Evolutionary conservation across 2,888 invertebrate genomes (phyloP).

Genomic region (Oxyteleia sp.): DNA sequence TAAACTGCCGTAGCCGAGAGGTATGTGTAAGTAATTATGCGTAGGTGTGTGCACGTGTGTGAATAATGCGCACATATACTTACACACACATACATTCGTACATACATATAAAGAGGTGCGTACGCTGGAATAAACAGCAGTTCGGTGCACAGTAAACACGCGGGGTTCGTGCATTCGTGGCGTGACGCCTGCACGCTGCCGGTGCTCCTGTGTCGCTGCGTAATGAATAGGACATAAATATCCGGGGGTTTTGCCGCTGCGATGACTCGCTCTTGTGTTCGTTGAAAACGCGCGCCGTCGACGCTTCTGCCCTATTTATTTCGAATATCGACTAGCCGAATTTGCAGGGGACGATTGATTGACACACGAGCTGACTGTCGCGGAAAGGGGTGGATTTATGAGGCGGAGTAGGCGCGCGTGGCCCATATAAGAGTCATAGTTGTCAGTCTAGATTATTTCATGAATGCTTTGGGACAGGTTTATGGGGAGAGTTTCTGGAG

Average conservation of each 20-base stretch:
- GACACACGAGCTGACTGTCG: slow-evolving; percentile 3
- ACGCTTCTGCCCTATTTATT: slow-evolving; percentile 54
- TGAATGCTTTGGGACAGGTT: too few relatives aligned
- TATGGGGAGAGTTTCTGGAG: too few relatives aligned
- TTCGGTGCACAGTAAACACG: slow-evolving; percentile 77
- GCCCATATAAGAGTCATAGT: too few relatives aligned
- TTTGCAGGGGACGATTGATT: slow-evolving; percentile 28
- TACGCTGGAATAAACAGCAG: slow-evolving; percentile 61
- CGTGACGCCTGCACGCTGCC: slow-evolving; percentile 66
- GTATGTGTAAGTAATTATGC: slow-evolving; percentile 73
- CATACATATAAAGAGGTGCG: slow-evolving; percentile 34
- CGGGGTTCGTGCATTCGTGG: slow-evolving; percentile 79
- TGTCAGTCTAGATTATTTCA: too few relatives aligned
- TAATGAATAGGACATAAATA: slow-evolving; percentile 86
- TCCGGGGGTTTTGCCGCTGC: slow-evolving; percentile 76
- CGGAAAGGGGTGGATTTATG: too few relatives aligned
- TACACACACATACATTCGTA: too few relatives aligned
- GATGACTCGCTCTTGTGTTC: slow-evolving; percentile 38
- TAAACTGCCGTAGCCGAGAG: not conserved
- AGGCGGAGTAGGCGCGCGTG: too few relatives aligned
- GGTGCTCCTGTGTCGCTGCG: slow-evolving; percentile 77
- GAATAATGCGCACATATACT: slow-evolving; percentile 54
- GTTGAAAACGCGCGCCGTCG: slow-evolving; percentile 57
- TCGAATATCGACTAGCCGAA: slow-evolving; percentile 38
- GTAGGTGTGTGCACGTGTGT: slow-evolving; percentile 39